phyloP scores from a whole-genome alignment of 23 tunicate genomes.

The Styela clava region DNA sequence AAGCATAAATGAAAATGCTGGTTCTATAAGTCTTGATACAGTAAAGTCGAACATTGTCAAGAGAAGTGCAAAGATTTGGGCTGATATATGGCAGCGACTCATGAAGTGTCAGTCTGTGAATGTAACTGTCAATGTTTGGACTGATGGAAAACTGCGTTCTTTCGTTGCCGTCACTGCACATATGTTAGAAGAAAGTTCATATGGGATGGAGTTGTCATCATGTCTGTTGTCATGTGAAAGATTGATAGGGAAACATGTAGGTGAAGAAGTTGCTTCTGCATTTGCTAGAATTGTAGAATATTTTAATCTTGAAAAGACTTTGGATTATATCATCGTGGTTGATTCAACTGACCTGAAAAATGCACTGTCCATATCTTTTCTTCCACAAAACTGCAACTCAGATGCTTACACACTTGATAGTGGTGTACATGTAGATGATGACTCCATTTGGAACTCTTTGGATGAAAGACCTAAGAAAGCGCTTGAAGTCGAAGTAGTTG shows the following conservation, averaged over 20 bases:
- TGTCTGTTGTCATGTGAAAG: slow-evolving; percentile 3
- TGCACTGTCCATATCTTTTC: background rate
- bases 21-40: background rate
- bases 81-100: background rate
- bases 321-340: background rate
- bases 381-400: background rate
- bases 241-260: background rate
- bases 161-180: slow-evolving; percentile 13
- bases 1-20: background rate
- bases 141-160: background rate
- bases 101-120: background rate
- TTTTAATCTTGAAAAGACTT: background rate
- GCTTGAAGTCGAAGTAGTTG: background rate
- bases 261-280: background rate
- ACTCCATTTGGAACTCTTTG: background rate
- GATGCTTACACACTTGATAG: background rate
- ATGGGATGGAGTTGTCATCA: background rate
- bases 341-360: background rate
- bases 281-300: background rate
- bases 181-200: background rate
- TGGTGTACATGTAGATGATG: slow-evolving; percentile 16
- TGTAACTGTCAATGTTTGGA: slow-evolving; percentile 8
- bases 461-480: background rate
- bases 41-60: background rate
- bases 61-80: background rate